Base-by-base conservation (phyloP, 2,113 vertebrate genomes). In the Talpa occidentalis region DNA sequence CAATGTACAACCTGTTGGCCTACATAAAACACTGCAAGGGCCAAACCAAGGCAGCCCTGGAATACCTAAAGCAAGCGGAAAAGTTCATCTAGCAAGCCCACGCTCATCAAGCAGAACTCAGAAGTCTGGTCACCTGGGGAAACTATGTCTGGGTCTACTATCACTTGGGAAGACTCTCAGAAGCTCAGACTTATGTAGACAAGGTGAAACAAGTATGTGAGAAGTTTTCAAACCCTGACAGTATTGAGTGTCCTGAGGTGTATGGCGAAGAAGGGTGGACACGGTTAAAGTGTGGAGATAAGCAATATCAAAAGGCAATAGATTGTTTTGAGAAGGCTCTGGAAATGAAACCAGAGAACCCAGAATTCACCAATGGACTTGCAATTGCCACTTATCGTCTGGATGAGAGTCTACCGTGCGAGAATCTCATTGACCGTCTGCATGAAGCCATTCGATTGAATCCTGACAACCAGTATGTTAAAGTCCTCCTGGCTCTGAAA, bases 401-500 rank as follows among this genome's bases (percentile, higher is more conserved):
- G 77, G 97, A 98, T 24, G 1, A 32, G 1, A 12, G 64, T 78
- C 66, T 83, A 8, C 66, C 0, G 1, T 0, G 0, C 35, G 90
- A 84, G 87, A 6, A 94, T 28, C 8, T 90, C 2, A 0, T 97
- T 0, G 0, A 76, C 1, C 67, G 92, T 59, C 92, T 99, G 95
- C 54, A 91, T 70, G 93, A 10, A 52, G 98, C 98, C 82, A 60
- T 97, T 40, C 24, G 28, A 15, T 97, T 98, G 90, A 97, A 98
- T 88, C 98, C 98, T 30, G 26, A 92, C 0, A 91, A 98, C 56
- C 88, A 97, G 0, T 97, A 97, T 7, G 1, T 98, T 15, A 42
- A 97, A 94, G 97, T 98, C 11, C 97, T 99, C 54, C 87, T 99
- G 94, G 98, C 98, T 15, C 64, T 98, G 60, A 97, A 98, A 79